phyloP scores from a whole-genome alignment of 2,113 vertebrate species.

The Felis chaus region DNA sequence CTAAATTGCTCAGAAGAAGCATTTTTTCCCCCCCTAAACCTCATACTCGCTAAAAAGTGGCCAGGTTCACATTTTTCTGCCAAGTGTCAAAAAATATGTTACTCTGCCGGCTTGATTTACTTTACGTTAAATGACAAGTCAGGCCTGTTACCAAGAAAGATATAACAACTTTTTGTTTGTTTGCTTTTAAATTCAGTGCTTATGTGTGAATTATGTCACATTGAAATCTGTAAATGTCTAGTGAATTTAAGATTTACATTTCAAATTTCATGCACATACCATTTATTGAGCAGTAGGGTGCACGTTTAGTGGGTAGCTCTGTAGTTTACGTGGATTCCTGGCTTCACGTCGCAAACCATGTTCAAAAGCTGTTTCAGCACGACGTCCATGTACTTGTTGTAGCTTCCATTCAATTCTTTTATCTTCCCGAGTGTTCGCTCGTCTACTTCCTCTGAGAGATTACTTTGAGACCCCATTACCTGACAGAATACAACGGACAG shows the following conservation, averaged over 20 bases:
- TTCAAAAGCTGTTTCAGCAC: constrained; percentile 81
- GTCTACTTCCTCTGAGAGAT: constrained; percentile 84
- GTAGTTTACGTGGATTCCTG: constrained; percentile 85
- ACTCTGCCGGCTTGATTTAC: constrained; percentile 56
- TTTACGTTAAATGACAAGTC: background rate
- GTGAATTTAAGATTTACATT: constrained; percentile 29
- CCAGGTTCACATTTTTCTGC: background rate
- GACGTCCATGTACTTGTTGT: constrained; percentile 75
- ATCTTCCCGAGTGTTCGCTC: constrained; percentile 82
- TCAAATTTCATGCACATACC: background rate
- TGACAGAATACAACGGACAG: constrained; percentile 69
- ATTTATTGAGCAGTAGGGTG: accelerated
- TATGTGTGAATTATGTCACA: background rate
- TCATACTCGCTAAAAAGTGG: constrained; percentile 68
- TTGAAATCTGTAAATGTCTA: background rate
- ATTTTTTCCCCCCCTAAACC: background rate
- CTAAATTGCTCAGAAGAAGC: constrained; percentile 63
- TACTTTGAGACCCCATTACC: constrained; percentile 87
- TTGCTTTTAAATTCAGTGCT: constrained; percentile 55
- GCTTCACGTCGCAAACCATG: constrained; percentile 81
- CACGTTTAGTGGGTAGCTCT: constrained; percentile 60
- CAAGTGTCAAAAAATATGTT: constrained; percentile 73
- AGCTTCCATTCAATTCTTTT: constrained; percentile 75
- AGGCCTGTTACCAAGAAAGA: constrained; percentile 21
- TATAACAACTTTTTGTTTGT: background rate